Base-by-base conservation (phyloP, 2,888 invertebrate species). In the Serrognathus titanus region DNA sequence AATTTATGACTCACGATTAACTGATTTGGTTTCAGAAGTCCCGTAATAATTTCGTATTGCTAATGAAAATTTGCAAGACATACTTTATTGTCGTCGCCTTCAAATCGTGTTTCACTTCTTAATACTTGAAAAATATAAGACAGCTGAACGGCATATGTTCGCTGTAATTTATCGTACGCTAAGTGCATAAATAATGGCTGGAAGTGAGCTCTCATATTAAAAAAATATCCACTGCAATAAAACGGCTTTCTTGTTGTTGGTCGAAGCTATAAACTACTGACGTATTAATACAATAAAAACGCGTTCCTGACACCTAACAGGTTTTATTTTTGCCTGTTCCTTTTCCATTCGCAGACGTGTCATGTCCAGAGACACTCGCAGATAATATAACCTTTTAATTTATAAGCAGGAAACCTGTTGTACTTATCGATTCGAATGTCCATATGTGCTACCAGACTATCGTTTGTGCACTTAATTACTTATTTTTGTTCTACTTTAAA, bases 291-390 rank as follows among this genome's bases (percentile, higher is more conserved):
- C 53, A 45, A 48, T 54, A 58, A 58, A 62, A 58, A 55, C 55
- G 59, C 57, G 55, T 53, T 59, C 53, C 55, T 58, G 59, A 59
- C 59, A 59, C 57, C 60, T 58, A 60, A 62, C 60, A 60, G 54
- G 62, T 60, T 60, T 58, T 38, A 58, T 56, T 60, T 58, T 53
- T 58, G 48, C 45, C 40, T 39, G 56, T 49, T 48, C 40, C 48
- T 54, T 53, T 54, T 55, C 51, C 58, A 51, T 48, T 51, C 51
- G 55, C 54, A 47, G 37, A 40, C 55, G 16, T 51, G 54, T 55
- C 55, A 48, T 51, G 55, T 55, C 51, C 55, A 13, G 51, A 39
- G 58, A 58, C 58, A 51, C 54, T 53, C 24, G 54, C 54, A 58
- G 58, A 58, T 57, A 57, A 53, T 57, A 50, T 57, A 53, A 53